A percentile compares a stretch with the other conserved stretches of the same genome.
Conservation (phyloP, 1,140 invertebrate species). For the Augochlora pura region DNA sequence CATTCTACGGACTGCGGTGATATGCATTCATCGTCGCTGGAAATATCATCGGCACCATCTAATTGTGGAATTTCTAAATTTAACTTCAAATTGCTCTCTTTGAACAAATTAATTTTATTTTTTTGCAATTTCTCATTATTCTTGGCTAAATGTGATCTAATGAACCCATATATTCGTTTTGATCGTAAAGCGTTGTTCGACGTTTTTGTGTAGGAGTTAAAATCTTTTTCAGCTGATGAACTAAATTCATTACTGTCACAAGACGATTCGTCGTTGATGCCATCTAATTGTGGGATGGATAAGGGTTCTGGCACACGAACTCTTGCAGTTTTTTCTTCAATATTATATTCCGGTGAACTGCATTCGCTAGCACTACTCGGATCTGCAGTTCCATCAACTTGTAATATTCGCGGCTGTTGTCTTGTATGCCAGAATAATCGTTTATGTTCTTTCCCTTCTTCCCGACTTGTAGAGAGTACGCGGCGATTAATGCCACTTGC, state of each 20-base stretch:
- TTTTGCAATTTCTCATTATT: constrained; percentile 37
- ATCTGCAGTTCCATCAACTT: constrained; percentile 85
- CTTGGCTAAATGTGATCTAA: constrained; percentile 42
- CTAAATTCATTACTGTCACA: constrained; percentile 54
- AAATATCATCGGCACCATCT: constrained; percentile 87
- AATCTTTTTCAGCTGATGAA: constrained; percentile 27
- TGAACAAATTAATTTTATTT: constrained; percentile 20
- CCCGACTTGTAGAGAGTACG: constrained; percentile 55
- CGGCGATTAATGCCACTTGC: constrained; percentile 58
- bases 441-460: constrained; percentile 76
- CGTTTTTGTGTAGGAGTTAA: constrained; percentile 15
- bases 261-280: constrained; percentile 67
- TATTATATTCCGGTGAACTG: constrained; percentile 74
- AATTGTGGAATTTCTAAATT: constrained; percentile 84
- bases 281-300: constrained; percentile 70
- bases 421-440: constrained; percentile 75
- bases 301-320: constrained; percentile 37
- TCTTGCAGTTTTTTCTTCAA: constrained; percentile 65
- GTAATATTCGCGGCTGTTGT: constrained; percentile 78
- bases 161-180: constrained; percentile 47
- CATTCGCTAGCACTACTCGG: constrained; percentile 78
- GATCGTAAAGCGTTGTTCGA: constrained; percentile 41
- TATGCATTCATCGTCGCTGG: constrained; percentile 77
- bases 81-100: constrained; percentile 51
- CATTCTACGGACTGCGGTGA: constrained; percentile 63